These are phyloP conservation scores for Penelope pileata DNA, from an alignment of 2,113 vertebrate species.

Conservation along the genomic window DNA sequence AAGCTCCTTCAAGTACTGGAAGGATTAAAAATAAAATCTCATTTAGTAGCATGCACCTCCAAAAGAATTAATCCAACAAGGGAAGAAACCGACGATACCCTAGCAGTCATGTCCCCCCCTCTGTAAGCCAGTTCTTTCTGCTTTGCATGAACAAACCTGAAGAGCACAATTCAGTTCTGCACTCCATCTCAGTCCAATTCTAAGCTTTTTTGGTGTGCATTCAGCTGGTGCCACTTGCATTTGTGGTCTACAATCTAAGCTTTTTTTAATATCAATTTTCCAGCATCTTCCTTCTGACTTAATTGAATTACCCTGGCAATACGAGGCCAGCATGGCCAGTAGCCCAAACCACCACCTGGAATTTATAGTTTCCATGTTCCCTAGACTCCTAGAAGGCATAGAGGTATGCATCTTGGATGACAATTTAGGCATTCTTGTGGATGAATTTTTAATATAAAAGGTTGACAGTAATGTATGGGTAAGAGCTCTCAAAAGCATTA, in stretches of 20 bases:
- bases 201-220: background rate
- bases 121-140: background rate
- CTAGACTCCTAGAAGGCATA: background rate
- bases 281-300: background rate
- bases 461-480: background rate
- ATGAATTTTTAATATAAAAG: background rate
- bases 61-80: background rate
- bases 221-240: background rate
- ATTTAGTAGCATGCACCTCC: background rate
- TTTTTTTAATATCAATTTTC: background rate
- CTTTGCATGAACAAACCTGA: background rate
- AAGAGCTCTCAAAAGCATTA: background rate
- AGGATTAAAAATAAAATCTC: no score
- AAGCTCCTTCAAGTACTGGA: no score
- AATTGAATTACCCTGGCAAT: background rate
- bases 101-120: background rate
- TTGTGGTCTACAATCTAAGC: background rate
- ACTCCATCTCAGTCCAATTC: background rate
- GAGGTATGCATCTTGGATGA: slow-evolving; percentile 7
- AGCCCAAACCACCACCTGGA: slow-evolving; percentile 10
- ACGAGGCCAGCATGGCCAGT: background rate
- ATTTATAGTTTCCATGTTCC: background rate
- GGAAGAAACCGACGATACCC: background rate
- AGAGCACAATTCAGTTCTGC: background rate
- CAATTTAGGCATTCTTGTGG: background rate